Base-by-base conservation (phyloP, 2,888 invertebrate species). In the Leptura quadrifasciata region DNA sequence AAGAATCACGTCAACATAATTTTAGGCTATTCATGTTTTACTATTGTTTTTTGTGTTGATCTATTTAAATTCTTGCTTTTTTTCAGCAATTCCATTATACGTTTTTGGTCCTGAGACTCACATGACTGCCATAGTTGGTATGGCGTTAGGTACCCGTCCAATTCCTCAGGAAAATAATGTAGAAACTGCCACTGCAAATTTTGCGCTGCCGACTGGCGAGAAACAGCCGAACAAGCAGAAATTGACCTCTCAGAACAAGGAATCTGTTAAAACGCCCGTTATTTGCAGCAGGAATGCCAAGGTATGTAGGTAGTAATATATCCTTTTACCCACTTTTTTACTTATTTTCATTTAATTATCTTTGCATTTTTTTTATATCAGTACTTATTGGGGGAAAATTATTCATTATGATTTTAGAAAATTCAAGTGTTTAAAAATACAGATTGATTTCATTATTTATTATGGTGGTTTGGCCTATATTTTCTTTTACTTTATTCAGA, bases 81-180 rank as follows among this genome's bases (percentile, higher is more conserved):
- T 92, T 2, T 91, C 97, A 76, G 97, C 97, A 61, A 96, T 99
- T 84, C 98, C 98, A 0, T 92, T 99, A 83, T 94, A 95, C 89
- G 99, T 99, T 65, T 99, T 98, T 88, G 99, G 99, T 0, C 99
- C 99, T 0, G 99, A 99, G 90, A 97, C 97, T 6, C 98, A 98
- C 90, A 99, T 99, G 99, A 99, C 99, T 0, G 94, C 98, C n/a
- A 98, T 99, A 85, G 98, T 98, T 79, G 97, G 98, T 1, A 97
- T 99, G 93, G 99, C 99, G 1, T 91, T 99, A 73, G 98, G 98
- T 18, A 96, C 96, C 84, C 91, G 94, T 55, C 93, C 96, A 15
- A 95, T 98, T 80, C 97, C 98, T 0, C 90, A 81, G 89, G 92
- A 83, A 89, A 92, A 82, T 89, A 90, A 81, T 86, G 92, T 89